Evolutionary conservation across 2,888 invertebrate genomes (phyloP).

Genomic region (Ceraclea dissimilis): DNA sequence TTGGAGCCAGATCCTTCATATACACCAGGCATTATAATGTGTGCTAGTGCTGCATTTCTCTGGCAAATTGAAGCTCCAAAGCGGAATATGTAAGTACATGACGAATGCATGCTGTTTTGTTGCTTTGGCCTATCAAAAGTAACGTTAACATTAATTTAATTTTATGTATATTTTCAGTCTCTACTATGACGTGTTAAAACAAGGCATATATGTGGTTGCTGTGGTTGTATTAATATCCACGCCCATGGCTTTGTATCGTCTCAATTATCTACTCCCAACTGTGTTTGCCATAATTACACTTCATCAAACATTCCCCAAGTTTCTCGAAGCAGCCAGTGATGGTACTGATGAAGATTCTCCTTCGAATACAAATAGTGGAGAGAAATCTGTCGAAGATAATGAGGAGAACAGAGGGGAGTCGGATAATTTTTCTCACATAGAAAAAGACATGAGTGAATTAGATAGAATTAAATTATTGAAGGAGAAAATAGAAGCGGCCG

Average conservation of each 20-base stretch:
- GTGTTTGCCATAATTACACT: slow-evolving; percentile 48
- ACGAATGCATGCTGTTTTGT: slow-evolving; percentile 1
- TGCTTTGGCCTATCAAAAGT: background rate
- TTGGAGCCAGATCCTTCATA: slow-evolving; percentile 58
- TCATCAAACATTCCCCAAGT: slow-evolving; percentile 35
- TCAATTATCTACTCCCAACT: slow-evolving; percentile 52
- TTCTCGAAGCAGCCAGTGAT: background rate
- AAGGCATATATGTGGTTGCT: slow-evolving; percentile 47
- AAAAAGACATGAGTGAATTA: slow-evolving; percentile 13
- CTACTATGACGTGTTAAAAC: slow-evolving; percentile 39
- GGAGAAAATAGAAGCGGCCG: slow-evolving; percentile 20
- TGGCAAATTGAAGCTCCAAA: slow-evolving; percentile 64
- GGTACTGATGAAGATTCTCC: background rate
- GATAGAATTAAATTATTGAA: slow-evolving; percentile 16
- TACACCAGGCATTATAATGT: slow-evolving; percentile 49
- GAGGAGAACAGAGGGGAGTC: background rate
- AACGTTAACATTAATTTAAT: no score
- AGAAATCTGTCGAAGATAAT: slow-evolving; percentile 2
- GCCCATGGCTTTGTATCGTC: slow-evolving; percentile 51
- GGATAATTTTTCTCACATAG: slow-evolving; percentile 5
- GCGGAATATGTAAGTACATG: slow-evolving; percentile 50
- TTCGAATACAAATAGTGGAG: background rate
- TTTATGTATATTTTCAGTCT: slow-evolving; percentile 38
- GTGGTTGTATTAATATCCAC: slow-evolving; percentile 51
- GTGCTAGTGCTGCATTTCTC: slow-evolving; percentile 51